phyloP scores from a whole-genome alignment of 2,797 vertebrate genomes.

The Anguilla pacifica region DNA sequence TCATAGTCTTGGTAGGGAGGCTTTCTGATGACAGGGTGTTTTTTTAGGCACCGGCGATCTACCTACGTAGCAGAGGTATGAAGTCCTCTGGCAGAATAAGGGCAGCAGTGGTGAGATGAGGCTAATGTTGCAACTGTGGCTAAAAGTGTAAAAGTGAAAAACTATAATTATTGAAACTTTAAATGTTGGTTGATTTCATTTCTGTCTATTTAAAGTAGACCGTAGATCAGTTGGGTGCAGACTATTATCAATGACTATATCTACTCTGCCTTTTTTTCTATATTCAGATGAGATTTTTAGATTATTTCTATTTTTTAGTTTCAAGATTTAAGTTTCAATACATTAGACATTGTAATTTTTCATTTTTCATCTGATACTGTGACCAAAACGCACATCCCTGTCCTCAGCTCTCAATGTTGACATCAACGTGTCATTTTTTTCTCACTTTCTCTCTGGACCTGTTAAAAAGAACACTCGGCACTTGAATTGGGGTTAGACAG shows the following conservation, averaged over 20 bases:
- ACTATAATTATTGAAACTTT: too few relatives aligned
- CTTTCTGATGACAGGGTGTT: too few relatives aligned
- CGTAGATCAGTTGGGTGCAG: background rate
- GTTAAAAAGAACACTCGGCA: conserved; percentile 8
- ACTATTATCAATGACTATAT: background rate
- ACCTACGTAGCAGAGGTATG: too few relatives aligned
- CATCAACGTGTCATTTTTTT: conserved; percentile 16
- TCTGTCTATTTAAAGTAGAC: background rate
- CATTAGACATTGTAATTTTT: background rate
- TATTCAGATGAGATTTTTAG: background rate
- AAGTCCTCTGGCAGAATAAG: too few relatives aligned
- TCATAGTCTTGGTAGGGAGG: too few relatives aligned
- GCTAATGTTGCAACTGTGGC: too few relatives aligned
- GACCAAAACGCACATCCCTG: background rate
- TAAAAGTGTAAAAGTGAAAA: too few relatives aligned
- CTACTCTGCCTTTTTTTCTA: background rate
- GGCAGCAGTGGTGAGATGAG: too few relatives aligned
- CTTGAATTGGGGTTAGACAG: conserved; percentile 38
- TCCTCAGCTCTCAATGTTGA: background rate
- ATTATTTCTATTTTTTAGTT: background rate
- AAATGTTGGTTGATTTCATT: background rate
- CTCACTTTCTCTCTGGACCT: conserved; percentile 12
- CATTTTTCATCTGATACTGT: background rate
- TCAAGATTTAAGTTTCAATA: background rate
- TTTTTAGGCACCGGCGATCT: too few relatives aligned